Evolutionary conservation across 2,888 invertebrate genomes (phyloP).

Genomic region (Ectemnius lituratus): DNA sequence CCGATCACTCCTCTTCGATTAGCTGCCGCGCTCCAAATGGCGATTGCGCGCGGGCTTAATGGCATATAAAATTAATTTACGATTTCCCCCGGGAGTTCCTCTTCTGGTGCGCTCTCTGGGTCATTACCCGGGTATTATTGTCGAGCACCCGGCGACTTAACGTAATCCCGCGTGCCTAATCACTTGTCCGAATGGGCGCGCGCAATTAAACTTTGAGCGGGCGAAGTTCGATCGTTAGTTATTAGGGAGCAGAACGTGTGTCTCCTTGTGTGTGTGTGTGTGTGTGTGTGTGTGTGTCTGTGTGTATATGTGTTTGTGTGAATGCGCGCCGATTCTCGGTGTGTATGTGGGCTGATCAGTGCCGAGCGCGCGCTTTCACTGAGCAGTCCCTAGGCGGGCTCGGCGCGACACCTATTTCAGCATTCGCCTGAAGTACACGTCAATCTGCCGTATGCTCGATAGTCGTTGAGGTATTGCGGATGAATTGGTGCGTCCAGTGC

Average conservation of each 20-base stretch:
- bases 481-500: conserved; percentile 70
- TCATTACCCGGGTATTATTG: conserved; percentile 12
- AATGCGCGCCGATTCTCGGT: too few relatives aligned
- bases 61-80: conserved; percentile 11
- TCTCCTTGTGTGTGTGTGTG: background rate
- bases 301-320: too few relatives aligned
- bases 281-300: background rate
- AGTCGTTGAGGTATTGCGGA: conserved; percentile 67
- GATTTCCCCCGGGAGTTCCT: conserved; percentile 3
- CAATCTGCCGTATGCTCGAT: conserved; percentile 30
- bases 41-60: conserved; percentile 2
- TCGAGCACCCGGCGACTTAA: conserved; percentile 15
- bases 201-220: conserved; percentile 16
- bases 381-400: background rate
- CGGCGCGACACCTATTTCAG: conserved; percentile 29
- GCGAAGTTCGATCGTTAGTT: conserved; percentile 12
- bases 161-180: conserved; percentile 14
- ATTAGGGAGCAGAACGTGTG: background rate
- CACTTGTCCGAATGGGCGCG: background rate
- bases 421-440: conserved; percentile 29
- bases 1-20: background rate
- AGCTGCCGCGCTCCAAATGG: background rate
- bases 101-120: background rate
- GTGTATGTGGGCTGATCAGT: too few relatives aligned
- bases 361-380: background rate